A percentile compares a stretch with the other conserved stretches of the same genome.
These are phyloP conservation scores for Platyscapa corneri DNA, from an alignment of 1,140 invertebrate species.

Conservation along the genomic window DNA sequence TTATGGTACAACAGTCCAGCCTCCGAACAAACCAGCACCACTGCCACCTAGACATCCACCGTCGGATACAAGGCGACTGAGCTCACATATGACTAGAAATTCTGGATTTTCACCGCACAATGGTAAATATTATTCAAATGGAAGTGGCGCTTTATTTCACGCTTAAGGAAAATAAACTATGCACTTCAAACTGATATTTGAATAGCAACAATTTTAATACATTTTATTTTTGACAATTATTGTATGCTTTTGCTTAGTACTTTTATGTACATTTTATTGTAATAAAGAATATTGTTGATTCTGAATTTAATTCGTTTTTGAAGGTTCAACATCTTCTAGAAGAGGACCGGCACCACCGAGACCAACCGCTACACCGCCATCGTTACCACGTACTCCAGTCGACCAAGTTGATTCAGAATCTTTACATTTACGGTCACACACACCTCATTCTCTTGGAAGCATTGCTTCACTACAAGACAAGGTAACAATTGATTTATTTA, in stretches of 20 bases:
- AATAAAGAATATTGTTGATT: too few relatives aligned
- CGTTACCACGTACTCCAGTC: conserved; percentile 74
- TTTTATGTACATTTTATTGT: too few relatives aligned
- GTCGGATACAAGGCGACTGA: conserved; percentile 76
- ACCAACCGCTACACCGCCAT: conserved; percentile 75
- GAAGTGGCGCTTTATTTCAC: too few relatives aligned
- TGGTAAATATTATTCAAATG: conserved; percentile 73
- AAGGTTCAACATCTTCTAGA: conserved; percentile 68
- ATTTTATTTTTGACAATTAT: too few relatives aligned
- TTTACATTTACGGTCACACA: conserved; percentile 77
- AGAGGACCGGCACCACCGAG: conserved; percentile 74
- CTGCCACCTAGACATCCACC: conserved; percentile 78
- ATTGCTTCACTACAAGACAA: conserved; percentile 85
- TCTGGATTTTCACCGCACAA: conserved; percentile 75
- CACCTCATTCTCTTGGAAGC: conserved; percentile 81
- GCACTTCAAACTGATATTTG: too few relatives aligned
- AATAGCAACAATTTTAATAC: too few relatives aligned
- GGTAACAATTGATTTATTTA: conserved; percentile 62
- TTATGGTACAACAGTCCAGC: conserved; percentile 70
- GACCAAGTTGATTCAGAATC: conserved; percentile 73
- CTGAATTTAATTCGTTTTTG: background rate
- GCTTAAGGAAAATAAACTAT: too few relatives aligned
- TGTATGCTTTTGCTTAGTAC: too few relatives aligned
- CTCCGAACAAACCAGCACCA: conserved; percentile 76
- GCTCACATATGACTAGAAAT: conserved; percentile 74